Percentiles rank a stretch among this genome's conserved stretches.
These are phyloP conservation scores for Dendrolimus houi DNA, from an alignment of 2,888 invertebrate species.

Conservation along the genomic window DNA sequence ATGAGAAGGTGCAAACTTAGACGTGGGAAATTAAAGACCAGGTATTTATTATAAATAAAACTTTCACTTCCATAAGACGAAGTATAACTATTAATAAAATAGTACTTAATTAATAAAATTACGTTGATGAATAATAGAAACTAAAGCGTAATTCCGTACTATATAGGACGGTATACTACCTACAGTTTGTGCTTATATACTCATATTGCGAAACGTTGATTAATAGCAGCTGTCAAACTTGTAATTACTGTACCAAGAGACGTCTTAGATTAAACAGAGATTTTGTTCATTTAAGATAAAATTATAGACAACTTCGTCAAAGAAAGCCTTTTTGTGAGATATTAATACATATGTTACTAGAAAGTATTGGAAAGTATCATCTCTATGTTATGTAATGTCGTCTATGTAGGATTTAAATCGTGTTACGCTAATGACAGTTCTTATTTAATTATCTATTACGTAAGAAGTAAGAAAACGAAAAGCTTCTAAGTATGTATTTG, in stretches of 20 bases:
- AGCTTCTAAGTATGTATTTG: too few species aligned
- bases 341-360: background rate
- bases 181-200: constrained; percentile 4
- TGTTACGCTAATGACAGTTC: background rate
- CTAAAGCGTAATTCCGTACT: too few species aligned
- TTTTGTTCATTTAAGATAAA: too few species aligned
- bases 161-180: too few species aligned
- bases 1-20: too few species aligned
- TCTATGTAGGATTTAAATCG: background rate
- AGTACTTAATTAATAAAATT: too few species aligned
- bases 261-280: too few species aligned
- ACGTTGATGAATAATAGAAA: too few species aligned
- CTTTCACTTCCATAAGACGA: too few species aligned
- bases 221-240: background rate
- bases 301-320: background rate
- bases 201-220: background rate
- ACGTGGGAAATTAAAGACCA: too few species aligned
- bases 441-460: background rate
- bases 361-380: background rate
- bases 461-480: background rate
- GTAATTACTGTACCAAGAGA: background rate
- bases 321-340: background rate
- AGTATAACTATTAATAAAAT: too few species aligned
- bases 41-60: too few species aligned
- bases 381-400: background rate